Base-by-base conservation (phyloP, 2,888 invertebrate genomes). In the Holacanthella duospinosa region DNA sequence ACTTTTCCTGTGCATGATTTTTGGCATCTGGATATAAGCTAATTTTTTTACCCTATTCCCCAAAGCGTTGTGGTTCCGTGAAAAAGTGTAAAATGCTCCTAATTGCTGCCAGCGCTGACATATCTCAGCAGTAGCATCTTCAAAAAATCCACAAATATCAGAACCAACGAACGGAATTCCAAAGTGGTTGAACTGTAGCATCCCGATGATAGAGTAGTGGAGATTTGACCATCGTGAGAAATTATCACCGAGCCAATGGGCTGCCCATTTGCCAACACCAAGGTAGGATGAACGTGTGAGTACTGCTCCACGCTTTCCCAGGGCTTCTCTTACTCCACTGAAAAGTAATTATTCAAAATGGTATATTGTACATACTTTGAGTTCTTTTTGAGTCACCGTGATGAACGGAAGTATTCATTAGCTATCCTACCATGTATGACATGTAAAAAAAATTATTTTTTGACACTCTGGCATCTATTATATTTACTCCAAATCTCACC, bases 241-340 rank as follows among this genome's bases (percentile, higher is more conserved):
- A 54, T 68, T 68, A 55, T 68, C 68, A 54, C 68, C 66, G 1
- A 66, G 57, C 67, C 67, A 67, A 59, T 67, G 67, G 1, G 65
- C 59, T 1, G 74, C 81, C 76, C 83, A 87, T 70, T 80, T 81
- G 0, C 89, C 89, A 55, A 83, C 81, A 0, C 90, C 90, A 27
- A 86, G 81, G 79, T 86, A 91, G 1, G 87, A 84, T 0, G 90
- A 84, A 24, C 92, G 82, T 0, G 88, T 86, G 70, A 92, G 85
- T 65, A 90, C 83, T 77, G 87, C 86, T 60, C 86, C 88, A 60
- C 89, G 82, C 6, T 29, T 53, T 16, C 28, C 26, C 1, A 43
- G 24, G 26, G 55, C 55, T 25, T 26, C 28, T 36, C 29, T 24
- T 29, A 43, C 55, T 29, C 29, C 29, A 24, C 43, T 57, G 43